phyloP scores from a whole-genome alignment of 1,140 invertebrate species.

The Panagrolaimus sp. region DNA sequence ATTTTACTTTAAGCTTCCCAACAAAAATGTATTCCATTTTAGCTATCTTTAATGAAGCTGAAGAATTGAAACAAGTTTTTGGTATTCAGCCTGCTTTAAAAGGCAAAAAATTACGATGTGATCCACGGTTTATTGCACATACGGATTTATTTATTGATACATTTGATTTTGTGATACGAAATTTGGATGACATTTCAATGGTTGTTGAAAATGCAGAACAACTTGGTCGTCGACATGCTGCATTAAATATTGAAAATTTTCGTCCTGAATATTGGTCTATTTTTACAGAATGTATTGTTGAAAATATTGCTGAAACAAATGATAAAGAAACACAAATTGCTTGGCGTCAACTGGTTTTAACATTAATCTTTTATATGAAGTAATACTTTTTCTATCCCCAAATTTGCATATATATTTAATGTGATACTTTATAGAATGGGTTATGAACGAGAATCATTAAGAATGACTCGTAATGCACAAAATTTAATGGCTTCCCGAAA shows the following conservation, averaged over 20 bases:
- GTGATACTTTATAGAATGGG: slow-evolving; percentile 28
- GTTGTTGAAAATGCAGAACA: slow-evolving; percentile 46
- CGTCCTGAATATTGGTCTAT: slow-evolving; percentile 42
- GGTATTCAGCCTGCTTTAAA: slow-evolving; percentile 21
- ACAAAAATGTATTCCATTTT: no score
- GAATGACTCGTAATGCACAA: slow-evolving; percentile 22
- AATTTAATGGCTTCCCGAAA: slow-evolving; percentile 3
- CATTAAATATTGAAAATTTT: slow-evolving; percentile 32
- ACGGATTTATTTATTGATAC: slow-evolving; percentile 42
- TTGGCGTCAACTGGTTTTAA: slow-evolving; percentile 38
- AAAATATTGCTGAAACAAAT: slow-evolving; percentile 21
- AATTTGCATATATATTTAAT: no score
- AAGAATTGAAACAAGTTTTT: slow-evolving; percentile 40
- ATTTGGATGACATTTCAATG: slow-evolving; percentile 42
- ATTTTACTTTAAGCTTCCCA: no score
- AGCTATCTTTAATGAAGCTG: slow-evolving; percentile 42
- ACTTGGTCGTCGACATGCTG: slow-evolving; percentile 35
- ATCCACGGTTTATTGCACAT: slow-evolving; percentile 36
- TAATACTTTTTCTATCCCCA: no score
- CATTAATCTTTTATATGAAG: slow-evolving; percentile 45
- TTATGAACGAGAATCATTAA: slow-evolving; percentile 33
- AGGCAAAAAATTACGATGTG: slow-evolving; percentile 33
- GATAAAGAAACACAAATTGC: slow-evolving; percentile 45
- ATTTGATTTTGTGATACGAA: slow-evolving; percentile 44
- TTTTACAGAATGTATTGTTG: slow-evolving; percentile 43